phyloP scores from a whole-genome alignment of 2,888 invertebrate species.

The Tricholauxania praeusta region DNA sequence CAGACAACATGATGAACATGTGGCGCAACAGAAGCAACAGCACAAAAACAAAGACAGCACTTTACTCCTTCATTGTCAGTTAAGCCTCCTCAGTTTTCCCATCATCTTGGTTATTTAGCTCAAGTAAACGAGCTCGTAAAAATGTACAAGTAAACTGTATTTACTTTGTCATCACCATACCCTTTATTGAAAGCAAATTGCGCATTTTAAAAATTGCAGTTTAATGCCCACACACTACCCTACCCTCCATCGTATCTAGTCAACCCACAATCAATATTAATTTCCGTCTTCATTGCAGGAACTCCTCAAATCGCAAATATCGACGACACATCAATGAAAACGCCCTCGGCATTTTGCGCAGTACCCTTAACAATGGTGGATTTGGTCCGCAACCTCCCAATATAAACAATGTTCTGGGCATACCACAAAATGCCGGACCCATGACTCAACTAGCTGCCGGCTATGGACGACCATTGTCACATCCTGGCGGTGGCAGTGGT shows the following conservation, averaged over 20 bases:
- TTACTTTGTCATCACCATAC: background rate
- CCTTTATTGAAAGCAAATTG: background rate
- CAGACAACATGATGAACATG: background rate
- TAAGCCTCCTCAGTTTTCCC: background rate
- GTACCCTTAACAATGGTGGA: slow-evolving; percentile 61
- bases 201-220: background rate
- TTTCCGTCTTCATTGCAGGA: slow-evolving; percentile 53
- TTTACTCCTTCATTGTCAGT: background rate
- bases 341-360: slow-evolving; percentile 61
- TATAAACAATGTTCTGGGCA: slow-evolving; percentile 60
- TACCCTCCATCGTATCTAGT: background rate
- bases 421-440: slow-evolving; percentile 62
- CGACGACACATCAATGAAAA: slow-evolving; percentile 64
- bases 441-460: slow-evolving; percentile 63
- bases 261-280: background rate
- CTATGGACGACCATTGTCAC: slow-evolving; percentile 59
- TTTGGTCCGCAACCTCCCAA: slow-evolving; percentile 63
- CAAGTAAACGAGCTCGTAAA: slow-evolving; percentile 1
- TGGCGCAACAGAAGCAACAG: background rate
- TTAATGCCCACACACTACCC: background rate
- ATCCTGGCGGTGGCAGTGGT: slow-evolving; percentile 62
- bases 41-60: background rate
- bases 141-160: background rate
- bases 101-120: background rate
- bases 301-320: slow-evolving; percentile 64